These are phyloP conservation scores for Ceratitis capitata DNA, from an alignment of 1,140 invertebrate species.

Conservation along the genomic window DNA sequence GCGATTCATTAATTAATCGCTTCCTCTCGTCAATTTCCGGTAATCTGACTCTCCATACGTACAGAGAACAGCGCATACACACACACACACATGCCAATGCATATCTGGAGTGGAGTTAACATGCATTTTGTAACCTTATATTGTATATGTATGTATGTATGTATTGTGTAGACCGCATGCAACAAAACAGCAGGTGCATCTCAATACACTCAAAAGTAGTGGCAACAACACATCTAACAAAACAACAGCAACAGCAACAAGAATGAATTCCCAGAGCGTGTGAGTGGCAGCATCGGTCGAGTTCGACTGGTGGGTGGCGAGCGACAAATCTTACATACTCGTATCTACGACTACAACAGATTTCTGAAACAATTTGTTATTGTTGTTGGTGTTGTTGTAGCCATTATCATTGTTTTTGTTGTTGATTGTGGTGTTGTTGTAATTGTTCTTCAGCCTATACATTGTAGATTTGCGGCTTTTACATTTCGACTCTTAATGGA, in stretches of 20 bases:
- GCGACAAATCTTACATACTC: background rate
- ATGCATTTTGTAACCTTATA: background rate
- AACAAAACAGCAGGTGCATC: background rate
- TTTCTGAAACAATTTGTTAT: too few relatives aligned
- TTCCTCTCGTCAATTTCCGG: conserved; percentile 37
- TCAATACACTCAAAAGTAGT: too few relatives aligned
- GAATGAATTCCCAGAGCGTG: background rate
- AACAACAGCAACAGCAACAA: background rate
- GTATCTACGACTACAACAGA: background rate
- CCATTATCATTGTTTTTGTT: too few relatives aligned
- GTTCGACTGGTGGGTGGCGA: background rate
- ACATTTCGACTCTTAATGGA: background rate
- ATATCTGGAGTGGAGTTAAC: background rate
- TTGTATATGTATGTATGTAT: too few relatives aligned
- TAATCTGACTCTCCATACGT: background rate
- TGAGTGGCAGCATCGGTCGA: background rate
- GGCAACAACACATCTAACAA: too few relatives aligned
- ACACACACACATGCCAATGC: background rate
- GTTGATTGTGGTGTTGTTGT: background rate
- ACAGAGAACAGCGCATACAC: background rate
- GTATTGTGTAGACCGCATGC: conserved; percentile 2
- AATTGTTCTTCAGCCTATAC: background rate
- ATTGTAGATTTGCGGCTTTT: conserved; percentile 22
- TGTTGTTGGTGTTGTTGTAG: conserved; percentile 19
- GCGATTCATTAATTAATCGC: conserved; percentile 34